These are phyloP conservation scores for Cephus spinipes DNA, from an alignment of 2,888 invertebrate genomes.

Conservation along the genomic window DNA sequence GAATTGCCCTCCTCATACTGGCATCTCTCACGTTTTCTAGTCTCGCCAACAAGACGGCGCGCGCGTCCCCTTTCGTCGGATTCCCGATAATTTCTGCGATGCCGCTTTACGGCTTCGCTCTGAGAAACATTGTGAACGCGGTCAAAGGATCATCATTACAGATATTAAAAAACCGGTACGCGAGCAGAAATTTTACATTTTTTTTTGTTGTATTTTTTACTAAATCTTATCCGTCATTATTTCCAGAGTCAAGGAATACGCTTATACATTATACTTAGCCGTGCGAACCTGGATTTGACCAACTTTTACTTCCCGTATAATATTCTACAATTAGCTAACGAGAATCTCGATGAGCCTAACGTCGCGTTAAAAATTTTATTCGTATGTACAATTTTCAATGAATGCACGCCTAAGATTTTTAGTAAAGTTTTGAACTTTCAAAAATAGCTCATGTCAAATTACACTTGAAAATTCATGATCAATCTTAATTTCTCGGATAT, in stretches of 20 bases:
- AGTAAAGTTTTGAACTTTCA: not conserved
- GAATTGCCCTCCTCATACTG: slow-evolving; percentile 53
- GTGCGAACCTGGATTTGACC: not conserved
- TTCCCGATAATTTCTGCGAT: not conserved
- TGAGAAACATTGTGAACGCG: not conserved
- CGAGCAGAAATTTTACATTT: not conserved
- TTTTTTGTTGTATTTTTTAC: not conserved
- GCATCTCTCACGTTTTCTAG: slow-evolving; percentile 51
- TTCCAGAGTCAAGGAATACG: not conserved
- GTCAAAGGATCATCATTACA: not conserved
- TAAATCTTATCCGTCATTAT: not conserved
- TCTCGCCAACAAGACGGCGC: not conserved
- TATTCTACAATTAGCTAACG: not conserved
- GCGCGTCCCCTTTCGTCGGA: not conserved
- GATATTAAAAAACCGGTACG: not conserved
- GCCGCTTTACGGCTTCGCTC: not conserved
- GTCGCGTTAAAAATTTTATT: not conserved
- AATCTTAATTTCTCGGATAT: not conserved
- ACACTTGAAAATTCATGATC: not conserved
- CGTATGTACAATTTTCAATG: not conserved
- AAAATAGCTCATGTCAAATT: not conserved
- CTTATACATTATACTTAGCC: not conserved
- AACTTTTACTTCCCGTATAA: not conserved
- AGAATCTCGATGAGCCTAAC: not conserved
- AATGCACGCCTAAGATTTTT: not conserved